Conservation (phyloP, 2,888 invertebrate genomes). For the Ypsolopha sequella region DNA sequence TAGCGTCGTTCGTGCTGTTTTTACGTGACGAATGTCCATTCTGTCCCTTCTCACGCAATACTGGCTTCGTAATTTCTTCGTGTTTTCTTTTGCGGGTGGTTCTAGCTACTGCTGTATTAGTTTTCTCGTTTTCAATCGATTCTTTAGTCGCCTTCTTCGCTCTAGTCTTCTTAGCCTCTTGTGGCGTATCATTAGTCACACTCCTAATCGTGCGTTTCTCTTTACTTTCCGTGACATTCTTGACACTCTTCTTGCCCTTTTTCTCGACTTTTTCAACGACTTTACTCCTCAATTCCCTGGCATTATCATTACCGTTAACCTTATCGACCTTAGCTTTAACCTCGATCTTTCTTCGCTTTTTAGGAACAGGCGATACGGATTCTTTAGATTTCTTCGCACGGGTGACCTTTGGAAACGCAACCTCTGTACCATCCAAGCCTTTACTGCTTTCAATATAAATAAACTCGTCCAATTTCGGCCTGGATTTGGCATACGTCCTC, state of each 20-base stretch:
- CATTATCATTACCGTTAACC: not conserved
- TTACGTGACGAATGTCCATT: slow-evolving; percentile 34
- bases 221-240: slow-evolving; percentile 15
- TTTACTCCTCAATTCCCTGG: slow-evolving; percentile 27
- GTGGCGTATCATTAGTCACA: slow-evolving; percentile 15
- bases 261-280: slow-evolving; percentile 15
- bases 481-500: slow-evolving; percentile 50
- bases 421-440: slow-evolving; percentile 44
- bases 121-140: slow-evolving; percentile 57
- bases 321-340: slow-evolving; percentile 19
- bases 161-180: slow-evolving; percentile 25
- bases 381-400: slow-evolving; percentile 31
- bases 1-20: slow-evolving; percentile 19
- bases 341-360: slow-evolving; percentile 52
- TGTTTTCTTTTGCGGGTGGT: slow-evolving; percentile 43
- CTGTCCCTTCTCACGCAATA: slow-evolving; percentile 55
- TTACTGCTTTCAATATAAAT: slow-evolving; percentile 55
- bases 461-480: slow-evolving; percentile 54
- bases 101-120: slow-evolving; percentile 23
- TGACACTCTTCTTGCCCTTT: slow-evolving; percentile 11
- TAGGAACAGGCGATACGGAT: slow-evolving; percentile 38
- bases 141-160: slow-evolving; percentile 44
- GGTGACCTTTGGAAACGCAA: slow-evolving; percentile 41
- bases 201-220: slow-evolving; percentile 15
- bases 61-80: slow-evolving; percentile 43